Conservation (phyloP, 2,888 invertebrate genomes). For the Apodemia mormo region DNA sequence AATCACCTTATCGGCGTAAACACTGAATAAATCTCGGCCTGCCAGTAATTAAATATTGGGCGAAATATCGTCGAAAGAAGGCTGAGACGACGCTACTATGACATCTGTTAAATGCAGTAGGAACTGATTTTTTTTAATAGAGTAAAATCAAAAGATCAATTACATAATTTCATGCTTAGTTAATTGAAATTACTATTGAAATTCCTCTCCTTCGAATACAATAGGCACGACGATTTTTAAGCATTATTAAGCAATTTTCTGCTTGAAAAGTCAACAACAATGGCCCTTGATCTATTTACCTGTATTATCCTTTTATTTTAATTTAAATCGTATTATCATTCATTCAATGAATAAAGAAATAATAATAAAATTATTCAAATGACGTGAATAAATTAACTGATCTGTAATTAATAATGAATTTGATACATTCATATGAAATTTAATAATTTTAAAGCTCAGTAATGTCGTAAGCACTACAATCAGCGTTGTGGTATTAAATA, state of each 20-base stretch:
- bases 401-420: slow-evolving; percentile 11
- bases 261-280: slow-evolving; percentile 5
- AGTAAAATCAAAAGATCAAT: no score
- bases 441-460: not conserved
- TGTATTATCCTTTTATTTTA: not conserved
- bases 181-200: no score
- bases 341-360: not conserved
- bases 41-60: no score
- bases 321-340: slow-evolving; percentile 1
- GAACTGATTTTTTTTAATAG: no score
- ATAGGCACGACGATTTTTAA: no score
- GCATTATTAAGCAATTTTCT: not conserved
- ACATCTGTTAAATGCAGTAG: no score
- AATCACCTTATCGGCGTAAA: no score
- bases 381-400: slow-evolving; percentile 6
- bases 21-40: no score
- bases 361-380: not conserved
- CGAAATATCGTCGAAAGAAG: no score
- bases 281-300: not conserved
- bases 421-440: not conserved
- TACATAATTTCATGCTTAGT: no score
- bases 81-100: no score
- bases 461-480: not conserved
- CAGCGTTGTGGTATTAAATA: not conserved
- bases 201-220: no score